Evolutionary conservation across 2,113 vertebrate genomes (phyloP).

Genomic region (Eublepharis macularius): DNA sequence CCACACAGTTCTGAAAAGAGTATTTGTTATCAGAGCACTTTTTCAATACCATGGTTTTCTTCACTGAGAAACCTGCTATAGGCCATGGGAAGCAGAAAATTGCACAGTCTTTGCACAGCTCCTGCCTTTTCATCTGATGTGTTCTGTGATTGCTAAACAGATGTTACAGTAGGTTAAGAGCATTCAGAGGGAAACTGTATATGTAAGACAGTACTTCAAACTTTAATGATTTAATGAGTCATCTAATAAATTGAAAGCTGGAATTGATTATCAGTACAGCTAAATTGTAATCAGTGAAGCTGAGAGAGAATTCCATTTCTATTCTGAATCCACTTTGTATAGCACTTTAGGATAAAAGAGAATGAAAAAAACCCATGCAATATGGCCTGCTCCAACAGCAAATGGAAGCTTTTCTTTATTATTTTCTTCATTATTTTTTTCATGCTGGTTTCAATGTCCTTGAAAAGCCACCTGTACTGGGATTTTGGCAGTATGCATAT

Average conservation of each 20-base stretch:
- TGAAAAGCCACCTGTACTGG: neutral
- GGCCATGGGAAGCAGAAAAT: neutral
- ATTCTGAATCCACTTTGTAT: neutral
- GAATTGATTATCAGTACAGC: neutral
- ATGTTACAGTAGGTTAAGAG: neutral
- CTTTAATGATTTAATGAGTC: neutral
- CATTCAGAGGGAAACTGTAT: neutral
- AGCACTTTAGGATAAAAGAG: neutral
- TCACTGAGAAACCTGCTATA: neutral
- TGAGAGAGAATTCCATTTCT: neutral
- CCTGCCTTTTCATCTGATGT: neutral
- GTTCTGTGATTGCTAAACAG: neutral
- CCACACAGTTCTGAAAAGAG: neutral
- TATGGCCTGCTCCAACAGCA: neutral
- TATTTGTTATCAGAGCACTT: neutral
- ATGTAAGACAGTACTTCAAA: neutral
- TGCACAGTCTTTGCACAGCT: no score
- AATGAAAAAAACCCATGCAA: no score
- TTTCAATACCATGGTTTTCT: neutral
- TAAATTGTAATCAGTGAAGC: neutral
- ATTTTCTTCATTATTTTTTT: neutral
- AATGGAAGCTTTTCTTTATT: neutral
- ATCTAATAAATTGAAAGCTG: neutral
- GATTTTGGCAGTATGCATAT: neutral
- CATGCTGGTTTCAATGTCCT: neutral